Percentiles rank a stretch among this genome's conserved stretches.
phyloP scores from a whole-genome alignment of 2,888 invertebrate genomes.

The Lasioglossum pauxillum region DNA sequence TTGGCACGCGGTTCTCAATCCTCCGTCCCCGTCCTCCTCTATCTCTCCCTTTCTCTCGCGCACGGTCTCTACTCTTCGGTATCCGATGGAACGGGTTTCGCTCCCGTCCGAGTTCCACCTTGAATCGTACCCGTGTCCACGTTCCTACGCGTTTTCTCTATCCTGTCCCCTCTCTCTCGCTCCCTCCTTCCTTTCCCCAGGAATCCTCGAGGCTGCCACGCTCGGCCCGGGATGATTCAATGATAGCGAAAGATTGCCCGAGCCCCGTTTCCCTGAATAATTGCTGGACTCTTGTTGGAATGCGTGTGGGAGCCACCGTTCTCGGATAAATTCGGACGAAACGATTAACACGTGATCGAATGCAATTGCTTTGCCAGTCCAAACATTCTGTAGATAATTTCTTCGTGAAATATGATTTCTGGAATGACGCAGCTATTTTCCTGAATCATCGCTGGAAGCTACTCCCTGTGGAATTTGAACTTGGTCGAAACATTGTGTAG shows the following conservation, averaged over 20 bases:
- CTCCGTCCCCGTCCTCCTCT: background rate
- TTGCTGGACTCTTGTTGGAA: background rate
- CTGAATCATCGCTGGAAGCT: background rate
- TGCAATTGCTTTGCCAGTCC: background rate
- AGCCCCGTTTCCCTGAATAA: constrained; percentile 14
- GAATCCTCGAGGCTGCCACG: constrained; percentile 27
- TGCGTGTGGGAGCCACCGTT: background rate
- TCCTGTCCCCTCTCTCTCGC: background rate
- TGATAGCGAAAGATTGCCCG: constrained; percentile 25
- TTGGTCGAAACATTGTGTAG: too few species aligned
- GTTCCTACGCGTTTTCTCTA: constrained; percentile 22
- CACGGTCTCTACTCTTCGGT: constrained; percentile 10
- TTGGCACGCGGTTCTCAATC: constrained; percentile 54
- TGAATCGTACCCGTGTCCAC: constrained; percentile 40
- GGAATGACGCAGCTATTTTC: background rate
- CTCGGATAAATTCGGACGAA: background rate
- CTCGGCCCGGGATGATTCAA: constrained; percentile 42
- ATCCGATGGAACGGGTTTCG: constrained; percentile 60
- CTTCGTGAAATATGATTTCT: background rate
- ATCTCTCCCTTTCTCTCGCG: background rate
- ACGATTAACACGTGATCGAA: background rate
- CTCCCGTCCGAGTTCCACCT: constrained; percentile 46
- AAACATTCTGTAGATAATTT: background rate
- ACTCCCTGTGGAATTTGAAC: background rate
- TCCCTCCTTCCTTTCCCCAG: background rate